Base-by-base conservation (phyloP, 2,113 vertebrate species). In the Rhinolophus sinicus region DNA sequence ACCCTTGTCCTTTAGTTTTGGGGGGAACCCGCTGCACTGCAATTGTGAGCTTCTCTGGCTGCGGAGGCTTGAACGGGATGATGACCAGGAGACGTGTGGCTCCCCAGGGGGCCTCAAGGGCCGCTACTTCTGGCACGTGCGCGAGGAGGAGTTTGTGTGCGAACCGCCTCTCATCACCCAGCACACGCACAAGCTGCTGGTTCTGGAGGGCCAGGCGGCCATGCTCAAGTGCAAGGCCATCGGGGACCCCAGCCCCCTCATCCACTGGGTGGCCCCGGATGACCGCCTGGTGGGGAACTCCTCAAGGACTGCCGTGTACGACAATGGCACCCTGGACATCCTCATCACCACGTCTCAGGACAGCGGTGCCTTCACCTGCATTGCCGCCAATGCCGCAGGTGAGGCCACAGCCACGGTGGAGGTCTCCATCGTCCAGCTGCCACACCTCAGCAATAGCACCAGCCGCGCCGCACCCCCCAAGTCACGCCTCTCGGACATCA, bases 41-140 rank as follows among this genome's bases (percentile, higher is more conserved):
- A 99, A 99, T 93, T 99, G 99, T 1, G 99, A 99, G 96, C 98
- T 99, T 6, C 98, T 99, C 86, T 99, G 99, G 99, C 97, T 99
- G 47, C 98, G 99, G 56, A 97, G 99, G 84, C 98, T 99, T 0
- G 99, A 99, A 50, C 98, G 99, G 11, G 99, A 99, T 0, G 99
- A 99, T 0, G 99, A 99, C 76, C 99, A 99, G 99, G 99, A 99
- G 98, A 99, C 99, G 0, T 99, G 99, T 8, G 99, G 99, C 73
- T 99, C 99, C 91, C 99, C 99, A 0, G 94, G 99, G 0, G 98
- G 98, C 73, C 98, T 99, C 65, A 99, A 99, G 95, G 99, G 99
- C 3, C 99, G 99, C 47, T 99, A 99, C 96, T 99, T 99, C 97
- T 99, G 99, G 99, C 99, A 99, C 0, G 98, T 99, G 18, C 98